Conservation (phyloP, 2,888 invertebrate genomes). For the Reticulitermes lucifugus region DNA sequence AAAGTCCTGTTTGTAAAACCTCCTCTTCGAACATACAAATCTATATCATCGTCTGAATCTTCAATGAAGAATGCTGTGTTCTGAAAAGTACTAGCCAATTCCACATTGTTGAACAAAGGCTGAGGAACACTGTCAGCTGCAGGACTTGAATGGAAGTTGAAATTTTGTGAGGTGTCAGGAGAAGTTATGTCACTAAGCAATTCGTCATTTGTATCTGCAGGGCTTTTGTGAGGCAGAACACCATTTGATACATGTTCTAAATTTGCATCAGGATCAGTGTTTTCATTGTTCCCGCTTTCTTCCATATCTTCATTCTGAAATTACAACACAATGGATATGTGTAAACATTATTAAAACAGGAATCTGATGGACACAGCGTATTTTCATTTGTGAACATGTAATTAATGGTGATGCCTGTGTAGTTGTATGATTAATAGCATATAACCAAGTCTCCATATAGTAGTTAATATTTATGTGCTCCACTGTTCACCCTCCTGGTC, state of each 20-base stretch:
- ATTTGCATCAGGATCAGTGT: not conserved
- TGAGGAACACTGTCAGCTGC: not conserved
- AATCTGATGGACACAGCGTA: too few relatives aligned
- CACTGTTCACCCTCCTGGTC: too few relatives aligned
- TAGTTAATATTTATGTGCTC: too few relatives aligned
- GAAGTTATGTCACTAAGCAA: not conserved
- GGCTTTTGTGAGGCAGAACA: not conserved
- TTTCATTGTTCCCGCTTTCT: not conserved
- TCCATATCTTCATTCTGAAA: constrained; percentile 14
- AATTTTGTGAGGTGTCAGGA: not conserved
- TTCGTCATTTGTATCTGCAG: not conserved
- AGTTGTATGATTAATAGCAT: too few relatives aligned
- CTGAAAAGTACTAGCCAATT: not conserved
- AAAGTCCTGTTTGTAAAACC: not conserved
- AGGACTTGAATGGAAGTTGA: not conserved
- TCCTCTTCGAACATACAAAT: constrained; percentile 1
- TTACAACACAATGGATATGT: not conserved
- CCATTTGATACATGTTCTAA: not conserved
- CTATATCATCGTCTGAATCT: constrained; percentile 20
- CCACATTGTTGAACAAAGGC: constrained; percentile 5
- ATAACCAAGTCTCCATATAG: too few relatives aligned
- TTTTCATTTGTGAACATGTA: too few relatives aligned
- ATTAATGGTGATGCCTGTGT: too few relatives aligned
- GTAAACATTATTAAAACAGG: too few relatives aligned
- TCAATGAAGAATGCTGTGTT: not conserved